Base-by-base conservation (phyloP, 2,888 invertebrate species). In the Halictus ligatus region DNA sequence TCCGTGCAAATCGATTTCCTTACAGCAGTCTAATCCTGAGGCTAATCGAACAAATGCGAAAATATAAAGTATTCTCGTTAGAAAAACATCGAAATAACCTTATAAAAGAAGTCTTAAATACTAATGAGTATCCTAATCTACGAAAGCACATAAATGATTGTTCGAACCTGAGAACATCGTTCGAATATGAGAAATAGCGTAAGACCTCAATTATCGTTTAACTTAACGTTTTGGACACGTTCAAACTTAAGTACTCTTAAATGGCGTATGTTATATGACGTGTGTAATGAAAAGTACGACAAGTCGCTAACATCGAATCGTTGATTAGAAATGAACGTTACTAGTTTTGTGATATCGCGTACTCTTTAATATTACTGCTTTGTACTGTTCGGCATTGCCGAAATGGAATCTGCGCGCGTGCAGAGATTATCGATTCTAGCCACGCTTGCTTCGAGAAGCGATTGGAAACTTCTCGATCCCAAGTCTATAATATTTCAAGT, bases 391-490 rank as follows among this genome's bases (percentile, higher is more conserved):
- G 43, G 29, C 29, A 69, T 12, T 18, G 58, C 35, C 35, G n/a
- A 71, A 58, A 58, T 2, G 69, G 29, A 7, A 69, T n/a, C n/a
- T 4, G 48, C 4, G 18, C 60, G 13, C 46, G 15, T 77, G 35
- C 18, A 35, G 48, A 48, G 48, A 69, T 40, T 48, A 35, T 50
- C 10, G 13, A n/a, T 58, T 58, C 58, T 54, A n/a, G n/a, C 10
- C 21, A n/a, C 10, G 21, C 58, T n/a, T 15, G 1, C 43, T 35
- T 21, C n/a, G n/a, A 75, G n/a, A 79, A 25, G 1, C 13, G 21
- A 15, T 87, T 85, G 92, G 73, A 89, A 92, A 77, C 81, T 86
- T 78, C 92, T 89, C n/a, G 90, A 89, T 4, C 80, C 78, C 18
- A 92, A 80, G 74, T 91, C 77, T 54, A 54, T n/a, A 54, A n/a